Percentiles rank a stretch among this genome's conserved stretches.
phyloP scores from a whole-genome alignment of 2,113 vertebrate species.

The Pteropus alecto region DNA sequence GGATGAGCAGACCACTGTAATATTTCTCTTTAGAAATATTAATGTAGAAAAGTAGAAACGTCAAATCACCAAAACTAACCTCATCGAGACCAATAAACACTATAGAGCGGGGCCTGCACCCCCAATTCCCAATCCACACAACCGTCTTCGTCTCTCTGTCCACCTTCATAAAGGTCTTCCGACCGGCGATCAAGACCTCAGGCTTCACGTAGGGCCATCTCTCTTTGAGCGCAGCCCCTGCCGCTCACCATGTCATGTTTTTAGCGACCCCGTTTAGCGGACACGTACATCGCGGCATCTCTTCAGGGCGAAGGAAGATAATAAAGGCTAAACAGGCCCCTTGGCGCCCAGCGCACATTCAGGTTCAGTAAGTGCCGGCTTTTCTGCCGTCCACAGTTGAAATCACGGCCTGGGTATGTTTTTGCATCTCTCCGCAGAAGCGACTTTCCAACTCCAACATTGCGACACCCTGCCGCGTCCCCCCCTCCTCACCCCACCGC shows the following conservation, averaged over 20 bases:
- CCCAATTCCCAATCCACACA: background rate
- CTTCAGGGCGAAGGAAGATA: background rate
- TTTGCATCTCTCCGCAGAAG: background rate
- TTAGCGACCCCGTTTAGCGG: background rate
- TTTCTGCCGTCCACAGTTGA: background rate
- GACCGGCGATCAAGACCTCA: background rate
- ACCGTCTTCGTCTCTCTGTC: background rate
- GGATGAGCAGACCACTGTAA: no score
- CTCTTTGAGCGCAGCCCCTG: background rate
- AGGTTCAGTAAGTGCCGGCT: background rate
- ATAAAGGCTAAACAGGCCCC: background rate
- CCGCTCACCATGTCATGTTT: background rate
- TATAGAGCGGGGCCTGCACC: background rate
- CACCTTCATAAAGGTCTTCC: background rate
- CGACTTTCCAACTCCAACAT: background rate
- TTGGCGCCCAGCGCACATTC: background rate
- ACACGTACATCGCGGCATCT: no score
- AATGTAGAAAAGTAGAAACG: background rate
- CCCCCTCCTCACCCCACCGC: no score
- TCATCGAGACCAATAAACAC: background rate
- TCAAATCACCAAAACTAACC: background rate
- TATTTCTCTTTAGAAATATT: background rate
- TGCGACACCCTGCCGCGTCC: background rate
- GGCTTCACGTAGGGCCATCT: background rate
- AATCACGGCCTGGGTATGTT: background rate